Evolutionary conservation across 1,140 invertebrate genomes (phyloP).

Genomic region (Drosophila triauraria): DNA sequence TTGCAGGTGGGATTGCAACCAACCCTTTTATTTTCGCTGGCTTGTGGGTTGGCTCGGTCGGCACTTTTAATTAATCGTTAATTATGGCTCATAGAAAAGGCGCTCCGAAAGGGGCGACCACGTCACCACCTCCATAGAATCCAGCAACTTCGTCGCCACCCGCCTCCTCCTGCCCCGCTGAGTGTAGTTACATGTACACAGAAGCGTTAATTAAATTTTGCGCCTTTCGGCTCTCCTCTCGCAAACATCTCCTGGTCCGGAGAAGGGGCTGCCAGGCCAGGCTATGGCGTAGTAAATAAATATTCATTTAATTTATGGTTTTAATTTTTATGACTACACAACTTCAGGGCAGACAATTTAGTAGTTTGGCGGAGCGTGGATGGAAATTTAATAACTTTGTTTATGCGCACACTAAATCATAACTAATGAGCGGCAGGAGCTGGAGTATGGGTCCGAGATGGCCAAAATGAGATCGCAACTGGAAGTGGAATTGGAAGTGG

Average conservation of each 20-base stretch:
- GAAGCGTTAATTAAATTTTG: slow-evolving; percentile 83
- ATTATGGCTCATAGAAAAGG: slow-evolving; percentile 69
- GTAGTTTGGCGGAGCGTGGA: slow-evolving; percentile 80
- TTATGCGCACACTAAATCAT: slow-evolving; percentile 83
- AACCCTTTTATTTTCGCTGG: slow-evolving; percentile 32
- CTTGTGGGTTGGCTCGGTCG: slow-evolving; percentile 38
- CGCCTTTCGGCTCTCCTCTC: slow-evolving; percentile 53
- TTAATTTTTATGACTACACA: slow-evolving; percentile 83
- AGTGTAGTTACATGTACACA: slow-evolving; percentile 78
- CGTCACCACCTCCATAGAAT: slow-evolving; percentile 12
- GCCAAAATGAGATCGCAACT: slow-evolving; percentile 31
- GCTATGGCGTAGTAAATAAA: slow-evolving; percentile 69
- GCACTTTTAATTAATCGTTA: slow-evolving; percentile 79
- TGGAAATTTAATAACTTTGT: slow-evolving; percentile 83
- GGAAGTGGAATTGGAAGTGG: background rate
- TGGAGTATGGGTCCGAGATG: background rate
- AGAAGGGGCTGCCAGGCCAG: slow-evolving; percentile 17
- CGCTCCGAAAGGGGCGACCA: slow-evolving; percentile 15
- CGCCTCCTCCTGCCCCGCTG: slow-evolving; percentile 52
- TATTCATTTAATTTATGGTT: slow-evolving; percentile 84
- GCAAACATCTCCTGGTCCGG: slow-evolving; percentile 33
- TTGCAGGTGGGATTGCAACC: slow-evolving; percentile 37
- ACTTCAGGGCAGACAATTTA: slow-evolving; percentile 81
- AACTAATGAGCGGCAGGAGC: slow-evolving; percentile 72
- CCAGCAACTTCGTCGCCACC: slow-evolving; percentile 7